phyloP scores from a whole-genome alignment of 2,888 invertebrate genomes.

The Hypomecis punctinalis region DNA sequence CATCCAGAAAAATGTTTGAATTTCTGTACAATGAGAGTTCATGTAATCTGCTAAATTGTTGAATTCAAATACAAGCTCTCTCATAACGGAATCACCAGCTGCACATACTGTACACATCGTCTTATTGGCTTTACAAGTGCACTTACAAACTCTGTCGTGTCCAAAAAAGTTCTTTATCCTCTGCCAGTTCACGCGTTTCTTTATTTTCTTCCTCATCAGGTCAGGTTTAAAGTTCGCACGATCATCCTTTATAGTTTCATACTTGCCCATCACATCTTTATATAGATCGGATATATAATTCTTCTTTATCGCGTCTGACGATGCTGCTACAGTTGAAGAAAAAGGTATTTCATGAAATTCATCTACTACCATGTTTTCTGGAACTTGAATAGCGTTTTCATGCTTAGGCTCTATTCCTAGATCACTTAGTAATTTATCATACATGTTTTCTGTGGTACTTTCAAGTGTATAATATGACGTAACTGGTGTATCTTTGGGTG shows the following conservation, averaged over 20 bases:
- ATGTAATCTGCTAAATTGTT: slow-evolving; percentile 68
- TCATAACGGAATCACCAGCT: slow-evolving; percentile 69
- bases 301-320: background rate
- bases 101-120: slow-evolving; percentile 71
- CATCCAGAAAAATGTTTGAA: slow-evolving; percentile 73
- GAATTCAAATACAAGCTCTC: slow-evolving; percentile 70
- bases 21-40: slow-evolving; percentile 72
- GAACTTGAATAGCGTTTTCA: background rate
- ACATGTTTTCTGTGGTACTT: background rate
- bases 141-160: slow-evolving; percentile 64
- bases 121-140: slow-evolving; percentile 63
- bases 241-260: slow-evolving; percentile 2
- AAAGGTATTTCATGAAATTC: background rate
- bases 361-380: background rate
- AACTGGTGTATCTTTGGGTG: slow-evolving; percentile 15
- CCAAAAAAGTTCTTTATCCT: slow-evolving; percentile 61
- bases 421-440: background rate
- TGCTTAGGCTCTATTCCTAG: background rate
- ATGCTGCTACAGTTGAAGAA: background rate
- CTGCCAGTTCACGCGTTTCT: slow-evolving; percentile 48
- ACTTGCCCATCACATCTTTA: slow-evolving; percentile 17
- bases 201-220: slow-evolving; percentile 2
- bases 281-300: slow-evolving; percentile 12
- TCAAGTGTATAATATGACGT: slow-evolving; percentile 16
- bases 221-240: background rate